phyloP scores from a whole-genome alignment of 2,888 invertebrate genomes.

The Morinoia aosen region DNA sequence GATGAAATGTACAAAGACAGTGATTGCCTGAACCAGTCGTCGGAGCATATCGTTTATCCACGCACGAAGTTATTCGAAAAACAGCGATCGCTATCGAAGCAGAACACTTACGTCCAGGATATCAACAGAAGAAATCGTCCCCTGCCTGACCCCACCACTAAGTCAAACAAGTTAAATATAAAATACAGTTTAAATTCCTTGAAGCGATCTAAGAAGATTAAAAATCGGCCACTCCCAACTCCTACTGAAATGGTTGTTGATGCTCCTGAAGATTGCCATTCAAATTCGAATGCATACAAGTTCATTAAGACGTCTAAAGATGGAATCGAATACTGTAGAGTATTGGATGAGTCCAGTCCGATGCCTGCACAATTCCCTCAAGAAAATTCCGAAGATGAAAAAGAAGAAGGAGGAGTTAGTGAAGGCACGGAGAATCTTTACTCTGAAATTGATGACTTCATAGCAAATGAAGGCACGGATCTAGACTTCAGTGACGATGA shows the following conservation, averaged over 20 bases:
- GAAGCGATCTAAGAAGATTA: not conserved
- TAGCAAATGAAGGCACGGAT: not conserved
- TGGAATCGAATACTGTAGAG: conserved; percentile 31
- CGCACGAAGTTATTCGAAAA: conserved; percentile 44
- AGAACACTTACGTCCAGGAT: conserved; percentile 63
- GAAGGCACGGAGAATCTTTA: conserved; percentile 44
- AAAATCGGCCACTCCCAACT: conserved; percentile 25
- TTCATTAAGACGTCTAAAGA: conserved; percentile 20
- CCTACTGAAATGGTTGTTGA: not conserved
- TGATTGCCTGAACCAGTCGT: not conserved
- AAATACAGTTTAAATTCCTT: conserved; percentile 44
- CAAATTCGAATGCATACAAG: not conserved
- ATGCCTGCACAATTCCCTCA: not conserved
- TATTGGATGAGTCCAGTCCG: not conserved
- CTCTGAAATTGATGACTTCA: conserved; percentile 41
- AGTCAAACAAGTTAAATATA: not conserved
- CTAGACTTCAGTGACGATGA: conserved; percentile 39
- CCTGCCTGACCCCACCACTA: not conserved
- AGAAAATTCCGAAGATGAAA: not conserved
- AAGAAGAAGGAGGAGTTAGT: not conserved
- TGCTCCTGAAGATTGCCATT: not conserved
- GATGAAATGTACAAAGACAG: conserved; percentile 19
- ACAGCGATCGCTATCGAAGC: conserved; percentile 62
- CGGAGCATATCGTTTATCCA: not conserved
- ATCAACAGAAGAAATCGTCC: conserved; percentile 51